Percentiles rank a stretch among this genome's conserved stretches.
These are phyloP conservation scores for Lutjanus erythropterus DNA, from an alignment of 2,113 vertebrate genomes.

Conservation along the genomic window DNA sequence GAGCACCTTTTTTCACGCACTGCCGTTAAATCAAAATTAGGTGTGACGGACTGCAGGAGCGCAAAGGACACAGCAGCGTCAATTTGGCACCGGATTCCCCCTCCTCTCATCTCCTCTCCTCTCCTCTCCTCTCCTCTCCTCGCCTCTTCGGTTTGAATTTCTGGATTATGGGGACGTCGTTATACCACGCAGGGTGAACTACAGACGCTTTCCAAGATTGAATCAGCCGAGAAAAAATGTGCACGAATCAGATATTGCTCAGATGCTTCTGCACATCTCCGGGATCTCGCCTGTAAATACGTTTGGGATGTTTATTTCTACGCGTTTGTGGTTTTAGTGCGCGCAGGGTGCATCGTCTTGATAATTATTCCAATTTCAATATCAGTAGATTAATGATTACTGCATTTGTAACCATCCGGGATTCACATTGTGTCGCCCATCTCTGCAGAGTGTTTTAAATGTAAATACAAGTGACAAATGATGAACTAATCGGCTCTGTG, in stretches of 20 bases:
- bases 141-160: constrained; percentile 6
- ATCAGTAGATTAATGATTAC: constrained; percentile 22
- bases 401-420: constrained; percentile 13
- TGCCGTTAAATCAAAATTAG: constrained; percentile 50
- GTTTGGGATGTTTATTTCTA: constrained; percentile 41
- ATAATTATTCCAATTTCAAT: constrained; percentile 33
- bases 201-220: constrained; percentile 58
- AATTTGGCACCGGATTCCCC: constrained; percentile 36
- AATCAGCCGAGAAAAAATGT: constrained; percentile 35
- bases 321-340: constrained; percentile 34
- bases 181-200: constrained; percentile 45
- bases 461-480: constrained; percentile 12
- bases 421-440: not conserved
- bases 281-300: constrained; percentile 43
- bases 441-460: constrained; percentile 11
- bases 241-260: constrained; percentile 29
- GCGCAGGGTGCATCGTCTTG: constrained; percentile 50
- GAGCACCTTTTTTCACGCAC: constrained; percentile 52
- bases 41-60: constrained; percentile 50
- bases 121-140: not conserved
- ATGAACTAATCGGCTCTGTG: constrained; percentile 53
- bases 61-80: constrained; percentile 35
- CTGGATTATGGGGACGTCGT: constrained; percentile 65
- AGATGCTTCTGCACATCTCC: constrained; percentile 20
- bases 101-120: not conserved